Conservation (phyloP, 2,888 invertebrate genomes). For the Leucania comma region DNA sequence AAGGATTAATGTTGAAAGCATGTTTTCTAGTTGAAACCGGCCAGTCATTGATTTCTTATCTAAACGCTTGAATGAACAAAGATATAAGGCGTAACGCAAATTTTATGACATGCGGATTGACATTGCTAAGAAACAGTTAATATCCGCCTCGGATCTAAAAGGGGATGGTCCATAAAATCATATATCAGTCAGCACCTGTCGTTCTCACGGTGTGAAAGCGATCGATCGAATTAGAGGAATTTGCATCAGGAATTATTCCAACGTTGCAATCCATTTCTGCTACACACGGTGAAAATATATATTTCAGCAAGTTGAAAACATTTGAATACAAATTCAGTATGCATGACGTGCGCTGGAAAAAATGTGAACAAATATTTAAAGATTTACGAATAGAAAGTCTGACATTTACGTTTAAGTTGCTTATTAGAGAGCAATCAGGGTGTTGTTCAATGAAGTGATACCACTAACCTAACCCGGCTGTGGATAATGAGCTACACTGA, state of each 20-base stretch:
- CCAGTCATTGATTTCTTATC: slow-evolving; percentile 59
- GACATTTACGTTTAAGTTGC: slow-evolving; percentile 1
- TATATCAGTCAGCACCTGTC: slow-evolving; percentile 17
- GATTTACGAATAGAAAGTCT: slow-evolving; percentile 15
- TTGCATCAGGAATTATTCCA: slow-evolving; percentile 57
- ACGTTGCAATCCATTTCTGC: slow-evolving; percentile 66
- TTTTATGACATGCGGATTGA: slow-evolving; percentile 27
- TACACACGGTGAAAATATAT: slow-evolving; percentile 60
- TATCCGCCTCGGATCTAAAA: slow-evolving; percentile 10
- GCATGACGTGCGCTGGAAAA: slow-evolving; percentile 35
- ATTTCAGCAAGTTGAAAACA: slow-evolving; percentile 70
- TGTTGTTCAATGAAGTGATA: slow-evolving; percentile 47
- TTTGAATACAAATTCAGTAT: slow-evolving; percentile 63
- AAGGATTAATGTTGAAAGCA: slow-evolving; percentile 66
- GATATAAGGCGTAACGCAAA: slow-evolving; percentile 31
- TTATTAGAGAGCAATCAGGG: slow-evolving; percentile 33
- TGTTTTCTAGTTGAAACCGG: slow-evolving; percentile 64
- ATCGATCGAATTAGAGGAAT: slow-evolving; percentile 43
- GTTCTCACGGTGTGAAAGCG: slow-evolving; percentile 32
- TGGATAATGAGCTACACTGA: slow-evolving; percentile 71
- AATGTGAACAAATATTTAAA: slow-evolving; percentile 26
- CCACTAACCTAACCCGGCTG: slow-evolving; percentile 64
- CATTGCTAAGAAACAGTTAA: slow-evolving; percentile 15
- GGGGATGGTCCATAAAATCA: slow-evolving; percentile 17
- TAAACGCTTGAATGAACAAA: slow-evolving; percentile 44